phyloP scores from a whole-genome alignment of 1,140 invertebrate species.

The Melitaea cinxia region DNA sequence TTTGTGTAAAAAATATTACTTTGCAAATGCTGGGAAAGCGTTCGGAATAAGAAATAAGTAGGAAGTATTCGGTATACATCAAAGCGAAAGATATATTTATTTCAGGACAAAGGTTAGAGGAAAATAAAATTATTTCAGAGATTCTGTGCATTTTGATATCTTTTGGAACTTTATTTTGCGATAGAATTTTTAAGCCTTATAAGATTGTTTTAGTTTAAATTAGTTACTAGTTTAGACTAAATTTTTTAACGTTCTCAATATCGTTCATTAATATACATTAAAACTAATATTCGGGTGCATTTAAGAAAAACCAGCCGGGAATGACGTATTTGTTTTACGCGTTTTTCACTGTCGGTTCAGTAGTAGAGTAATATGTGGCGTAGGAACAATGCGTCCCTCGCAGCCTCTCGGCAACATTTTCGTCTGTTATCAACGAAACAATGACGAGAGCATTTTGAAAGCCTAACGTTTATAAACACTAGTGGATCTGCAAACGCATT shows the following conservation, averaged over 20 bases:
- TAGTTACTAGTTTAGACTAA: too few species aligned
- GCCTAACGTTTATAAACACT: conserved; percentile 32
- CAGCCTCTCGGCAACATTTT: conserved; percentile 29
- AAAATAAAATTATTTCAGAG: too few species aligned
- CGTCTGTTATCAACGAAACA: conserved; percentile 29
- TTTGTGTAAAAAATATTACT: neutral
- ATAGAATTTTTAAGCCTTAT: too few species aligned
- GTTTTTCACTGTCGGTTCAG: conserved; percentile 18
- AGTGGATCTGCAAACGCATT: conserved; percentile 22
- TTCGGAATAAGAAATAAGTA: neutral
- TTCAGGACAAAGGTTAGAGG: neutral
- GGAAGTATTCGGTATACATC: neutral
- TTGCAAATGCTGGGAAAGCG: neutral
- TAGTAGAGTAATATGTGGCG: conserved; percentile 23
- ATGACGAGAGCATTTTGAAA: conserved; percentile 24
- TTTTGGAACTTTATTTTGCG: too few species aligned
- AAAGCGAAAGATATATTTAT: neutral
- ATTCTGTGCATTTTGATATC: too few species aligned
- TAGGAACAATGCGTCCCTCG: conserved; percentile 27
- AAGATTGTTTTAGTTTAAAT: too few species aligned
- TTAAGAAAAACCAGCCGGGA: neutral
- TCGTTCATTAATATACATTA: neutral
- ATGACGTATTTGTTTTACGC: conserved; percentile 18
- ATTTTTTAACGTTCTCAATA: too few species aligned
- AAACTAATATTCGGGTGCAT: conserved; percentile 1